Evolutionary conservation across 2,888 invertebrate species (phyloP).

Genomic region (Polydesmus complanatus): DNA sequence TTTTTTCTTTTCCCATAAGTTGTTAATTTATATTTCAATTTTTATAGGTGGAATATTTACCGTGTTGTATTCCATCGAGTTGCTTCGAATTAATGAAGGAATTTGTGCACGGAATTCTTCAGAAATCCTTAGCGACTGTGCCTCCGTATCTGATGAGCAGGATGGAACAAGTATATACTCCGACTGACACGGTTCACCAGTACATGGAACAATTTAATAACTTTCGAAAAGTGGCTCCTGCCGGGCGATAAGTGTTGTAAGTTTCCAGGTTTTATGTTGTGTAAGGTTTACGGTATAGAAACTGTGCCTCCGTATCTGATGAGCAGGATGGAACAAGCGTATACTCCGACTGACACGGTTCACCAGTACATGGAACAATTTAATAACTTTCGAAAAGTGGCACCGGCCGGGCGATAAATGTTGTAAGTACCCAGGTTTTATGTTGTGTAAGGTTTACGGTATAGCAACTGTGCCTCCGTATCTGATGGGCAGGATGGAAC

Average conservation of each 20-base stretch:
- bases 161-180: constrained; percentile 73
- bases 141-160: constrained; percentile 39
- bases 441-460: too few species aligned
- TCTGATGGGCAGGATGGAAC: constrained; percentile 54
- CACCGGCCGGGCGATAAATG: neutral
- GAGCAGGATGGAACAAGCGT: constrained; percentile 64
- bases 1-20: too few species aligned
- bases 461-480: constrained; percentile 36
- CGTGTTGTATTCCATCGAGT: constrained; percentile 71
- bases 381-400: constrained; percentile 62
- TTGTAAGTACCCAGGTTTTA: too few species aligned
- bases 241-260: neutral
- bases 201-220: constrained; percentile 86
- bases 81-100: constrained; percentile 87
- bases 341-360: constrained; percentile 80
- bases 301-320: constrained; percentile 30
- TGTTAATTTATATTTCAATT: constrained; percentile 16
- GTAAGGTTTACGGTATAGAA: too few species aligned
- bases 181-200: constrained; percentile 83
- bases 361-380: constrained; percentile 92
- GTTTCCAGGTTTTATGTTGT: too few species aligned
- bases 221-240: constrained; percentile 50
- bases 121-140: constrained; percentile 47
- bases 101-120: constrained; percentile 79
- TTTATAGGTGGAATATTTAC: constrained; percentile 76